Evolutionary conservation across 2,888 invertebrate species (phyloP).

Genomic region (Cheilosia pagana): DNA sequence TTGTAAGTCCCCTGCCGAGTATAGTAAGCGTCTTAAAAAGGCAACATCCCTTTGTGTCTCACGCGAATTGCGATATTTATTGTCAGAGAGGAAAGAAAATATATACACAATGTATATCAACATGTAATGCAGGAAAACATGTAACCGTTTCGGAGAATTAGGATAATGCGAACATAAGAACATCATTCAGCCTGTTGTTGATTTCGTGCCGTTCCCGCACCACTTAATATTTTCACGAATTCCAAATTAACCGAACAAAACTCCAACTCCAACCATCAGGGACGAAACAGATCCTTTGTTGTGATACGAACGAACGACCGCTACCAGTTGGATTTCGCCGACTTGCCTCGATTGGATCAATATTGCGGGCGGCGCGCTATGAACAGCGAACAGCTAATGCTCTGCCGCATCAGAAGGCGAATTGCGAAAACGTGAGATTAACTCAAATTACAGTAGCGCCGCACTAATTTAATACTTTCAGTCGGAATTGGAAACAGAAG

Average conservation of each 20-base stretch:
- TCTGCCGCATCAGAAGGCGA: conserved; percentile 43
- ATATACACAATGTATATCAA: conserved; percentile 17
- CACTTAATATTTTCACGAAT: conserved; percentile 36
- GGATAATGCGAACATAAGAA: conserved; percentile 5
- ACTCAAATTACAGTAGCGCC: conserved; percentile 66
- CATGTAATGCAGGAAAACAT: conserved; percentile 36
- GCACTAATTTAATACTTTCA: conserved; percentile 52
- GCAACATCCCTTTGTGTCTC: not conserved
- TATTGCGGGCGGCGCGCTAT: not conserved
- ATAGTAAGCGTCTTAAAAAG: not conserved
- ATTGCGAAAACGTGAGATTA: conserved; percentile 72
- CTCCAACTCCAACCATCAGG: not conserved
- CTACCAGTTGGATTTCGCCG: conserved; percentile 5
- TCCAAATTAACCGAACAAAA: conserved; percentile 42
- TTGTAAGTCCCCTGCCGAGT: not conserved
- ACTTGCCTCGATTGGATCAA: conserved; percentile 30
- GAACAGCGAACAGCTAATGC: not conserved
- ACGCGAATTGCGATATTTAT: conserved; percentile 17
- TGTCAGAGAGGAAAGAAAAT: conserved; percentile 1
- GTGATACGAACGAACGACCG: not conserved
- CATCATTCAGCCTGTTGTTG: conserved; percentile 24
- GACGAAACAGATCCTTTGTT: conserved; percentile 17
- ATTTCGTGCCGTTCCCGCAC: conserved; percentile 2
- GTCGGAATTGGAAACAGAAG: conserved; percentile 7
- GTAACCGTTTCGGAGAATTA: conserved; percentile 7